A percentile compares a stretch with the other conserved stretches of the same genome.
These are phyloP conservation scores for Acholoe squamosa DNA, from an alignment of 2,888 invertebrate species.

Conservation along the genomic window DNA sequence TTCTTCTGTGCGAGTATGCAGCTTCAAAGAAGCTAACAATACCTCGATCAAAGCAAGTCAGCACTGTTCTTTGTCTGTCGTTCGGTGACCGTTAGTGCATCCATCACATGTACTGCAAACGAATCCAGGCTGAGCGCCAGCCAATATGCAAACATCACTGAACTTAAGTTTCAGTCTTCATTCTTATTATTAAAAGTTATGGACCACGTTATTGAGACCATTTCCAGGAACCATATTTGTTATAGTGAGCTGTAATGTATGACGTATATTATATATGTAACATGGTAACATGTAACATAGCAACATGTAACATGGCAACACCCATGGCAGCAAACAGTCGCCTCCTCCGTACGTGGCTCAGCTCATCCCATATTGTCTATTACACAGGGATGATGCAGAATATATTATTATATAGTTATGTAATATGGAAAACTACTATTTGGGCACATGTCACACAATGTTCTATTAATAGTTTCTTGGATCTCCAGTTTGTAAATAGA, in stretches of 20 bases:
- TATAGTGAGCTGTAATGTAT: conserved; percentile 27
- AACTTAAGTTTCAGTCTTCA: neutral
- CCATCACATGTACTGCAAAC: conserved; percentile 1
- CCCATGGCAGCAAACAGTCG: conserved; percentile 57
- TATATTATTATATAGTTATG: conserved; percentile 60
- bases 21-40: conserved; percentile 54
- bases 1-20: neutral
- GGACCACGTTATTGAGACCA: conserved; percentile 41
- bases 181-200: neutral
- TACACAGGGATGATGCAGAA: neutral
- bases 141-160: conserved; percentile 47
- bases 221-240: conserved; percentile 3
- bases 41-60: conserved; percentile 3
- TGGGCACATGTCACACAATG: conserved; percentile 53
- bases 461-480: conserved; percentile 58
- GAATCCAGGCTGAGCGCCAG: neutral
- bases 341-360: neutral
- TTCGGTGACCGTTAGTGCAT: neutral
- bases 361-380: neutral
- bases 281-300: conserved; percentile 34
- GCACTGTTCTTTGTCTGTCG: neutral
- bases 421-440: conserved; percentile 49
- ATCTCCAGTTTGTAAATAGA: conserved; percentile 58
- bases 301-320: conserved; percentile 57
- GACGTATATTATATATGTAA: conserved; percentile 38